Evolutionary conservation across 2,113 vertebrate species (phyloP).

Genomic region (Columbina picui): DNA sequence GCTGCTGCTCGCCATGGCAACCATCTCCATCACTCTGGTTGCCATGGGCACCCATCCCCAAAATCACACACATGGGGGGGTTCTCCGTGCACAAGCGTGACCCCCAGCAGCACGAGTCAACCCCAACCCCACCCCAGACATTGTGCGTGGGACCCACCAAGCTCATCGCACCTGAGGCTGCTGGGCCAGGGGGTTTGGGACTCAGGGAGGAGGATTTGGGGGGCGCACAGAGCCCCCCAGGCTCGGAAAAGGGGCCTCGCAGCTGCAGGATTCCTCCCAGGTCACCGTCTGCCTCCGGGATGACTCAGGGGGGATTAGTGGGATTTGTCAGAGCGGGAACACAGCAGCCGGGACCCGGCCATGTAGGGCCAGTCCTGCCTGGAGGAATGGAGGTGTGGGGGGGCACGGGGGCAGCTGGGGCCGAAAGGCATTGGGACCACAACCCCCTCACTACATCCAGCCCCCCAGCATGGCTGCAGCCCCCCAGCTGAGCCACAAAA

Average conservation of each 20-base stretch:
- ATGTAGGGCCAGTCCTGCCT: neutral
- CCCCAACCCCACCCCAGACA: fast-evolving
- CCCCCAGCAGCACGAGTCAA: neutral
- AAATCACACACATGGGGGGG: neutral
- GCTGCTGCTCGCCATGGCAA: neutral
- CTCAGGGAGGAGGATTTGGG: neutral
- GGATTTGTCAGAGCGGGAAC: constrained; percentile 12
- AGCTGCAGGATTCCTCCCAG: constrained; percentile 33
- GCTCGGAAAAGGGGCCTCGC: neutral
- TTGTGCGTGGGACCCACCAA: neutral
- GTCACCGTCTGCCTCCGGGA: constrained; percentile 24
- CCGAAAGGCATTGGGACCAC: fast-evolving
- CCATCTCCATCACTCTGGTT: neutral
- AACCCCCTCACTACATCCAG: fast-evolving
- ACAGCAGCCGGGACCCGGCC: neutral
- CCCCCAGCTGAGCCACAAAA: neutral
- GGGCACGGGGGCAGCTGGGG: neutral
- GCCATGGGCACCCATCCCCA: neutral
- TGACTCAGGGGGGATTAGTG: constrained; percentile 68
- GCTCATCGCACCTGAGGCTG: fast-evolving
- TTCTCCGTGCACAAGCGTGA: no score
- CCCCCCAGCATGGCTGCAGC: neutral
- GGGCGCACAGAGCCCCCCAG: neutral
- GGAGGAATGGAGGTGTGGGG: neutral
- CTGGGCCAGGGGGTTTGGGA: neutral